Conservation (phyloP, 2,797 vertebrate species). For the Phoxinus dragarum region DNA sequence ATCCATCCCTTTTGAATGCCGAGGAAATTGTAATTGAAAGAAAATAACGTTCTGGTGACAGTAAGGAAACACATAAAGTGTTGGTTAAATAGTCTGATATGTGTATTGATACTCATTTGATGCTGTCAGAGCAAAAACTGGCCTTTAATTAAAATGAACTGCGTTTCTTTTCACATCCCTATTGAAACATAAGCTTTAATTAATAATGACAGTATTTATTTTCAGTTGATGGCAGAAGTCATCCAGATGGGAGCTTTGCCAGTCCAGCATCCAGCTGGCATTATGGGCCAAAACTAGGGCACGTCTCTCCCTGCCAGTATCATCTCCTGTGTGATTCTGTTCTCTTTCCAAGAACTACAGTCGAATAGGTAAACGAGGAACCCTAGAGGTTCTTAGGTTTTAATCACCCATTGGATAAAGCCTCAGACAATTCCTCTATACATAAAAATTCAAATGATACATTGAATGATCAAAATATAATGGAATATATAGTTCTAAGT, state of each 20-base stretch:
- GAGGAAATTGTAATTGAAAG: neutral
- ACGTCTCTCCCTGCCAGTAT: conserved; percentile 2
- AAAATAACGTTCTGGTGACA: neutral
- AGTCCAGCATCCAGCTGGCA: conserved; percentile 45
- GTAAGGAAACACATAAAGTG: neutral
- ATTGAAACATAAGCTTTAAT: neutral
- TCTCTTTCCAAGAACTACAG: conserved; percentile 54
- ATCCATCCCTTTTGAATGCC: neutral
- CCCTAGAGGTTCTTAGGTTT: conserved; percentile 15
- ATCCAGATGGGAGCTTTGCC: conserved; percentile 37
- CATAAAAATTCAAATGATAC: neutral
- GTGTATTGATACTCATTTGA: neutral
- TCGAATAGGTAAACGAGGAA: neutral
- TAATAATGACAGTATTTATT: neutral
- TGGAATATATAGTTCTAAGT: neutral
- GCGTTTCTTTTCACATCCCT: neutral
- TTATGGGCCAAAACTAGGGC: conserved; percentile 41
- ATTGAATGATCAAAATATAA: neutral
- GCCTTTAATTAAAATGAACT: neutral
- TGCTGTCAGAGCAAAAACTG: neutral
- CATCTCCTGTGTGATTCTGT: conserved; percentile 5
- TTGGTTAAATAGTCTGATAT: neutral
- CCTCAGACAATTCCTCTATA: neutral
- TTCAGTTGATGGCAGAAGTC: conserved; percentile 25
- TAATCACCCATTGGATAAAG: neutral